Conservation (phyloP, 1,140 invertebrate species). For the Gryon sp. region DNA sequence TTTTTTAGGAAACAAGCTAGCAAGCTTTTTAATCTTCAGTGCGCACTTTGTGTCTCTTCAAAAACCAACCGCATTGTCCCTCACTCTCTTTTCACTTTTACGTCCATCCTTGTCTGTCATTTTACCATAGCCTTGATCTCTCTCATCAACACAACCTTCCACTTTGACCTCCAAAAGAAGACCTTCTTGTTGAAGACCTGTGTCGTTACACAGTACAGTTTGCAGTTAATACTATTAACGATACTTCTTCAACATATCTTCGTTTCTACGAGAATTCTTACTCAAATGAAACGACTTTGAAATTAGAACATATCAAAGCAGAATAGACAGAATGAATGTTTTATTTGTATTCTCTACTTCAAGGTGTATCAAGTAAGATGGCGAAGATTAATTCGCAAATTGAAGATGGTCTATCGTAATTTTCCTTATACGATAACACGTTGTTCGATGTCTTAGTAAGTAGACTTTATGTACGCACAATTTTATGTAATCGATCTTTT, state of each 20-base stretch:
- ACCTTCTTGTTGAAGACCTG: constrained; percentile 44
- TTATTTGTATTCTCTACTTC: no score
- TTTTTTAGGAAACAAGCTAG: constrained; percentile 17
- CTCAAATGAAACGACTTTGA: no score
- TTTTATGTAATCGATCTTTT: no score
- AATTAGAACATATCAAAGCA: no score
- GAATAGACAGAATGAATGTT: no score
- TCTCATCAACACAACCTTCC: constrained; percentile 42
- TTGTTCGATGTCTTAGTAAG: no score
- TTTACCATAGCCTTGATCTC: constrained; percentile 14
- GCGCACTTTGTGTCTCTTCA: constrained; percentile 28
- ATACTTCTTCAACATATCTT: neutral
- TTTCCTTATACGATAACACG: no score
- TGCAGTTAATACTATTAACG: constrained; percentile 39
- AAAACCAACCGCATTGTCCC: constrained; percentile 18
- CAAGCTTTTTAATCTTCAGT: constrained; percentile 43
- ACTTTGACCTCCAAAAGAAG: constrained; percentile 60
- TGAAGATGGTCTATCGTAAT: no score
- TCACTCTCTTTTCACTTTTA: constrained; percentile 12
- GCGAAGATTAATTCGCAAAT: no score
- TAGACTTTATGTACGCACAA: no score
- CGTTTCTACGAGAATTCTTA: no score
- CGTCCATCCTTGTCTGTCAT: constrained; percentile 10
- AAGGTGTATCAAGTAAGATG: no score
- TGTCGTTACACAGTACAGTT: constrained; percentile 41